These are phyloP conservation scores for Melanotaenia parkinsoni DNA, from an alignment of 2,797 vertebrate species.

Conservation along the genomic window DNA sequence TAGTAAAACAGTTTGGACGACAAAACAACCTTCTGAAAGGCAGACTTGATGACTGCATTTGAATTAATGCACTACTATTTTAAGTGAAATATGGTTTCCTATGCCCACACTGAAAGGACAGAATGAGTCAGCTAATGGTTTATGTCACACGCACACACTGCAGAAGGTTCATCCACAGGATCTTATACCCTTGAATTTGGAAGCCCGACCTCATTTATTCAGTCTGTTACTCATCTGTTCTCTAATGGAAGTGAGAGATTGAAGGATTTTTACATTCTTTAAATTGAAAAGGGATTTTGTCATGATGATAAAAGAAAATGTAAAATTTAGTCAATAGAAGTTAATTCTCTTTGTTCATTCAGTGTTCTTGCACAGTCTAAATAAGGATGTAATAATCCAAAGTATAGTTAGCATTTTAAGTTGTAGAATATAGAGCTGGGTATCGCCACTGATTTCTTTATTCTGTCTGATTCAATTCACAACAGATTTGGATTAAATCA, in stretches of 20 bases:
- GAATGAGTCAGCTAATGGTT: conserved; percentile 59
- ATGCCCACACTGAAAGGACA: conserved; percentile 61
- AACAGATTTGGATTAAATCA: too few relatives aligned
- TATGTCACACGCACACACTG: conserved; percentile 43
- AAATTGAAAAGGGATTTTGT: conserved; percentile 27
- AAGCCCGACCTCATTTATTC: conserved; percentile 65
- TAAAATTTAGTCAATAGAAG: background rate
- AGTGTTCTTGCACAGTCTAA: background rate
- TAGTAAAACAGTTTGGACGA: conserved; percentile 63
- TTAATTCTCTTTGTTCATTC: background rate
- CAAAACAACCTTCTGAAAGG: conserved; percentile 61
- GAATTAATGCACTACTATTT: conserved; percentile 62
- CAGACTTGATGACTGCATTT: conserved; percentile 59
- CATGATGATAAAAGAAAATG: background rate
- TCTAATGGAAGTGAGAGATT: conserved; percentile 51
- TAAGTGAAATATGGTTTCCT: conserved; percentile 66
- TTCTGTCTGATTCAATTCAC: too few relatives aligned
- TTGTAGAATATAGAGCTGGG: too few relatives aligned
- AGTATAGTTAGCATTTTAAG: background rate
- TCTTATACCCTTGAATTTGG: conserved; percentile 69
- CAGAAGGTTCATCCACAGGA: conserved; percentile 48
- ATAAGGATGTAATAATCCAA: background rate
- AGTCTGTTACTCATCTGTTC: conserved; percentile 71
- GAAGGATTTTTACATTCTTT: conserved; percentile 38
- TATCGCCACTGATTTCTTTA: too few relatives aligned